Evolutionary conservation across 2,888 invertebrate species (phyloP), one percentile per base, ranked within the genome.

Genomic region (Auanema sp.): DNA sequence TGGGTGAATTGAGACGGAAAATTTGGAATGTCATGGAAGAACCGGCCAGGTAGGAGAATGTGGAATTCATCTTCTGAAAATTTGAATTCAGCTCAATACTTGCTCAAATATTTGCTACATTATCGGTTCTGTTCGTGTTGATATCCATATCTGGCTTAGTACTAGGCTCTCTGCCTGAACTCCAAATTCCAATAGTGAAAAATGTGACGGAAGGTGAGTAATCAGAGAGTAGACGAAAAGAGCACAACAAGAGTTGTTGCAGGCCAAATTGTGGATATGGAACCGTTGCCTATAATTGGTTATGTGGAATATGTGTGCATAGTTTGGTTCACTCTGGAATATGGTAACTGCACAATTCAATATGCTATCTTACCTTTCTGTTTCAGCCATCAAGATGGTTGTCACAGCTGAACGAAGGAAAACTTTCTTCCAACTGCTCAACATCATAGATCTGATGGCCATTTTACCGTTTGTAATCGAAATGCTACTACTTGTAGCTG

Each of bases 381-480:
- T n/a, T 65, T 50, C 24, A 69, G 69, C 65, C 16, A 21, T 71
- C 44, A 79, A 79, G 56, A 79, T 79, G 76, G 16, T 77, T 12
- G 79, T 79, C 16, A 62, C 71, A 24, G 67, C 79, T 6, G 65
- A 77, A 42, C 63, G 77, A 23, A 68, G 67, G 25, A 41, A 58
- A 42, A 78, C 76, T 8, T 76, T 78, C 64, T 63, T 71, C 11
- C 74, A 77, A 57, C 53, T 80, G 21, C 68, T 80, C 40, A 80
- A 80, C 60, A 74, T 80, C 25, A 77, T 80, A 54, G 80, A 80
- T 64, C 65, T 80, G 16, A 57, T 80, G 24, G 76, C 80, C 4
- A 80, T 80, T 33, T 52, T 80, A 42, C 80, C 80, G 4, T 80
- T 80, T 60, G 58, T 79, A 51, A 72, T 79, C 40, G 80, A 80